Evolutionary conservation across 2,113 vertebrate species (phyloP), one percentile per base, ranked within the genome.

Genomic region (Ctenomys sociabilis): DNA sequence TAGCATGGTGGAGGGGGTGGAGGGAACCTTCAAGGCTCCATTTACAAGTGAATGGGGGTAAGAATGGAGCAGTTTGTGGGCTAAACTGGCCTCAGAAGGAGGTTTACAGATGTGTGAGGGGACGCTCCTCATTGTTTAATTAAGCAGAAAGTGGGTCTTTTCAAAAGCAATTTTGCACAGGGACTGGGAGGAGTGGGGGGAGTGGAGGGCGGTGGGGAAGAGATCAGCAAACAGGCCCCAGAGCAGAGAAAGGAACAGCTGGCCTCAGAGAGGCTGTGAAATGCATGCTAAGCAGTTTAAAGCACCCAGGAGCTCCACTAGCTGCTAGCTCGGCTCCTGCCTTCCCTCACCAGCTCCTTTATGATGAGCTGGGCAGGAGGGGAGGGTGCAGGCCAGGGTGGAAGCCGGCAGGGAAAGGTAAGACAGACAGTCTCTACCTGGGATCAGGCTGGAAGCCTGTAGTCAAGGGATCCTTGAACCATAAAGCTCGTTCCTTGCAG

Each of bases 21-120:
- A 96, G 95, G 95, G 97, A 95, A 97, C 95, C 94, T 97, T 95
- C 78, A 95, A 97, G 97, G 90, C 93, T 59, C 96, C 68, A 99
- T 99, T 99, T 99, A 99, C 99, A 99, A 99, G 98, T 99, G 99
- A 99, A 99, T 99, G 98, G 98, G 96, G 97, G 96, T 98, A 99
- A 99, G 99, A 99, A 99, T 99, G 99, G 99, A 99, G 99, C 99
- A 99, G 99, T 99, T 99, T 99, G 98, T 98, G 98, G 98, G 98
- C 99, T 99, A 99, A 99, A 99, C 99, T 98, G 98, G 98, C 98
- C 98, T 98, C 99, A 98, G 99, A 99, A 99, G 99, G 99, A 99
- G 98, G 98, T 99, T 99, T 99, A 99, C 99, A 99, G 99, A 99
- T 99, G 99, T 99, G 99, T 98, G 98, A 98, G 98, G 98, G 98